Evolutionary conservation across 53 echinoderm and acorn worm species (phyloP), one percentile per base, ranked within the genome.

Genomic region (Echinometra lucunter): DNA sequence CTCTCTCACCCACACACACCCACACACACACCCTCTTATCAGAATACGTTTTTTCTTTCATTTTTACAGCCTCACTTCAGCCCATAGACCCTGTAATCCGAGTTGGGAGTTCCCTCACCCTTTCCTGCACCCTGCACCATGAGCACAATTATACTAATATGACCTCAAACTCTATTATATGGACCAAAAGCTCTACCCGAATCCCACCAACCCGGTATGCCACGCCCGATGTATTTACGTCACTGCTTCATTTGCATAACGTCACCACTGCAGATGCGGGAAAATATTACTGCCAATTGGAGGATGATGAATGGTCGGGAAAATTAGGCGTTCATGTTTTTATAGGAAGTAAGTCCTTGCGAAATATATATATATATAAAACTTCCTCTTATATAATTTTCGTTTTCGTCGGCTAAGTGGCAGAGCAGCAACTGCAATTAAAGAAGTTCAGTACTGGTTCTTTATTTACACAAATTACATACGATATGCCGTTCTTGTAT

Each of bases 221-320:
- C 81, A 80, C 81, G 37, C 81, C 80, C 21, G 57, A 80, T 25
- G 93, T 30, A 12, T 56, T 37, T 10, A 93, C 81, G 78, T 93
- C 93, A 38, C 93, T 78, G 35, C 78, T 93, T 10, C 93, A 57
- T 56, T 60, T 93, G 30, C 78, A 44, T 40, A 80, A 93, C 81
- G 93, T 93, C 56, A 56, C 93, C 34, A 56, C 53, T 18, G 57
- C 30, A 53, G 93, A 93, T 70, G 93, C 78, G 19, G 93, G 93
- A 57, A 93, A 93, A 80, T 93, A 93, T 38, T 93, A 93, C 81
- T 93, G 93, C 81, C 57, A 80, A 80, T 93, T 93, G 11, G 34
- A 28, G 2, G 81, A 81, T 10, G 78, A 78, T 42, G 57, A 53
- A 58, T 81, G 93, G 93, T 19, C 32, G 37, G 28, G 27, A 34